Percentiles rank a stretch among this genome's conserved stretches.
Conservation (phyloP, 2,888 invertebrate species). For the Parnassius apollo region DNA sequence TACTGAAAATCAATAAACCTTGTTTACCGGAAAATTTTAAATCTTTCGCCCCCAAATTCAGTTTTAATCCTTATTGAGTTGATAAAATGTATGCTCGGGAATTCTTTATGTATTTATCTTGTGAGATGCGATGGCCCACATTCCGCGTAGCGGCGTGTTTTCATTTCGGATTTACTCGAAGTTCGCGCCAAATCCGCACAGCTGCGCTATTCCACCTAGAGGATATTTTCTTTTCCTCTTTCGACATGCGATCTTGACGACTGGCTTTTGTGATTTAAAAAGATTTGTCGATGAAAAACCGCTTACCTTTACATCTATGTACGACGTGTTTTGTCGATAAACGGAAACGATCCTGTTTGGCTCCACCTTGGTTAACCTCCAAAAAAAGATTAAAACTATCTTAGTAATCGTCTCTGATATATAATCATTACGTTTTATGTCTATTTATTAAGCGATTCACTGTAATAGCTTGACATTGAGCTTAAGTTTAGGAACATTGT, state of each 20-base stretch:
- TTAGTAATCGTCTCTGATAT: not conserved
- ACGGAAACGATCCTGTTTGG: slow-evolving; percentile 42
- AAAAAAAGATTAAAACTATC: slow-evolving; percentile 10
- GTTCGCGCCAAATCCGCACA: slow-evolving; percentile 73
- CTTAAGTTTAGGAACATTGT: too few relatives aligned
- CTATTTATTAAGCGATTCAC: not conserved
- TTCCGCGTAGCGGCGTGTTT: slow-evolving; percentile 63
- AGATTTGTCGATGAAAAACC: slow-evolving; percentile 71
- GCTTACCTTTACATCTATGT: slow-evolving; percentile 57
- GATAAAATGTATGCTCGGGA: slow-evolving; percentile 60
- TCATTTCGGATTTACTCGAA: slow-evolving; percentile 76
- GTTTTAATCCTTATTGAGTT: slow-evolving; percentile 76
- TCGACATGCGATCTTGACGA: slow-evolving; percentile 73
- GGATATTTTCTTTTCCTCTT: slow-evolving; percentile 75
- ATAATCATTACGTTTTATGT: slow-evolving; percentile 1
- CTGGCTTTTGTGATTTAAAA: slow-evolving; percentile 79
- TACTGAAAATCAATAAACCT: slow-evolving; percentile 66
- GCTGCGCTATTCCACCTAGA: slow-evolving; percentile 64
- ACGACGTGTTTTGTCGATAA: slow-evolving; percentile 49
- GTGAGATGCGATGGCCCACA: slow-evolving; percentile 64
- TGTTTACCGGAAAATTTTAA: slow-evolving; percentile 59
- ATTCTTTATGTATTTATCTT: slow-evolving; percentile 74
- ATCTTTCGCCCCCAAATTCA: slow-evolving; percentile 62
- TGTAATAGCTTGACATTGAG: not conserved
- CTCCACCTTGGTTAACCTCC: not conserved